Percentiles rank a stretch among this genome's conserved stretches.
phyloP scores from a whole-genome alignment of 2,113 vertebrate species.

The Periophthalmus modestus region DNA sequence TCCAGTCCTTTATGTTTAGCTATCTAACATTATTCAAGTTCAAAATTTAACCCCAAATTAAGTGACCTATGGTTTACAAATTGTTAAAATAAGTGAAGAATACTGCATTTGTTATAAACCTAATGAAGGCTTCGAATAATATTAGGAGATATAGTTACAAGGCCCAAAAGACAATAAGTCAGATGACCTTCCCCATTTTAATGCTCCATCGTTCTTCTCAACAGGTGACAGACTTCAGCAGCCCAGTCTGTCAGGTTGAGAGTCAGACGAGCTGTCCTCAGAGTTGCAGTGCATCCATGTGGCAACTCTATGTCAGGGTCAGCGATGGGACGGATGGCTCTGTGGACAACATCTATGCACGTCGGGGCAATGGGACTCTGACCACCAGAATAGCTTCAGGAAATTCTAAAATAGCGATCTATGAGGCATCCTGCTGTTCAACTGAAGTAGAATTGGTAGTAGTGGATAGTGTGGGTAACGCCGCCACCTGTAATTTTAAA shows the following conservation, averaged over 20 bases:
- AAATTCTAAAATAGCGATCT: conserved; percentile 48
- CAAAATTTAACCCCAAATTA: no score
- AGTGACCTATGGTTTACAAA: no score
- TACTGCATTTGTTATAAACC: no score
- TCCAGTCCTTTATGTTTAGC: no score
- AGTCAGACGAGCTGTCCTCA: conserved; percentile 31
- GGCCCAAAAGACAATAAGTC: no score
- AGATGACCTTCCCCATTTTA: neutral
- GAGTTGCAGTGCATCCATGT: conserved; percentile 25
- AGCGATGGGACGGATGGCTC: conserved; percentile 46
- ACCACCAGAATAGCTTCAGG: conserved; percentile 19
- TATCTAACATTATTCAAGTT: no score
- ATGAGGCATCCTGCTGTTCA: conserved; percentile 60
- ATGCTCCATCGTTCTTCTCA: neutral
- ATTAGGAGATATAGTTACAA: no score
- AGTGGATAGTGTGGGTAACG: conserved; percentile 68
- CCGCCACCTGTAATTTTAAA: conserved; percentile 46
- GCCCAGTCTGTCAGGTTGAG: conserved; percentile 38
- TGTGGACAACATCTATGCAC: conserved; percentile 47
- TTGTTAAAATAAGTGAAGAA: no score
- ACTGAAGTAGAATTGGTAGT: conserved; percentile 52
- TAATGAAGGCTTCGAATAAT: no score
- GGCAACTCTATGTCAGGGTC: conserved; percentile 51
- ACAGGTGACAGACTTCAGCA: conserved; percentile 57
- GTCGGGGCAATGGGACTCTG: conserved; percentile 61